Percentiles rank a stretch among this genome's conserved stretches.
These are phyloP conservation scores for Orientallactaga sibirica DNA, from an alignment of 2,797 vertebrate species.

Conservation along the genomic window DNA sequence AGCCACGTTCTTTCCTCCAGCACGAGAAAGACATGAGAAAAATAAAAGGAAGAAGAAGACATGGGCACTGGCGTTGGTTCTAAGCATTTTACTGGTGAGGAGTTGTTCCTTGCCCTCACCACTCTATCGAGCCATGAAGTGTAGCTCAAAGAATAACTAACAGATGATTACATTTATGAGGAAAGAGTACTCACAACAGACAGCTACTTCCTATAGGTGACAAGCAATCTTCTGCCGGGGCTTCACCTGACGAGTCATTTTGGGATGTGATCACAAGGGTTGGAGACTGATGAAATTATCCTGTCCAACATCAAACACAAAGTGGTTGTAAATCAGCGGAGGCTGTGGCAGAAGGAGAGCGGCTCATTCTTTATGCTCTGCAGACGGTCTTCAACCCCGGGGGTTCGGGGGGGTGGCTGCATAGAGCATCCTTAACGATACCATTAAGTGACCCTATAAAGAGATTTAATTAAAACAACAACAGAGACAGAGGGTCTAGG, in stretches of 20 bases:
- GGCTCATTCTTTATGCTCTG: constrained; percentile 91
- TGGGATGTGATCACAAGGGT: constrained; percentile 95
- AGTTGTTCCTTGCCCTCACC: constrained; percentile 84
- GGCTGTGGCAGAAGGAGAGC: constrained; percentile 90
- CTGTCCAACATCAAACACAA: constrained; percentile 96
- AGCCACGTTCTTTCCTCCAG: background rate
- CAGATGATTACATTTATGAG: constrained; percentile 91
- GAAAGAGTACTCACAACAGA: constrained; percentile 89
- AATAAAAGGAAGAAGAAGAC: background rate
- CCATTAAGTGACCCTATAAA: constrained; percentile 90
- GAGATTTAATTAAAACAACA: constrained; percentile 78
- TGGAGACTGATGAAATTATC: constrained; percentile 95
- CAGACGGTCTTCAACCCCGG: constrained; percentile 87
- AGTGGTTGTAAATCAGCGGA: constrained; percentile 96
- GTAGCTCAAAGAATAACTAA: constrained; percentile 90
- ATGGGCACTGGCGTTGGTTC: constrained; percentile 75
- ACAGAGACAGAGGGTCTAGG: constrained; percentile 53
- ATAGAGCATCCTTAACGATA: constrained; percentile 91
- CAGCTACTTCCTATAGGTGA: constrained; percentile 92
- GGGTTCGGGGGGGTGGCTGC: constrained; percentile 74
- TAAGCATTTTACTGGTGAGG: constrained; percentile 79
- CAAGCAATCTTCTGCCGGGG: constrained; percentile 91
- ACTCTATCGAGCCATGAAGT: constrained; percentile 85
- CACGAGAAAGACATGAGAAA: constrained; percentile 12
- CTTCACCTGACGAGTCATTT: constrained; percentile 94